Evolutionary conservation across 2,888 invertebrate species (phyloP).

Genomic region (Caenorhabditis becei): DNA sequence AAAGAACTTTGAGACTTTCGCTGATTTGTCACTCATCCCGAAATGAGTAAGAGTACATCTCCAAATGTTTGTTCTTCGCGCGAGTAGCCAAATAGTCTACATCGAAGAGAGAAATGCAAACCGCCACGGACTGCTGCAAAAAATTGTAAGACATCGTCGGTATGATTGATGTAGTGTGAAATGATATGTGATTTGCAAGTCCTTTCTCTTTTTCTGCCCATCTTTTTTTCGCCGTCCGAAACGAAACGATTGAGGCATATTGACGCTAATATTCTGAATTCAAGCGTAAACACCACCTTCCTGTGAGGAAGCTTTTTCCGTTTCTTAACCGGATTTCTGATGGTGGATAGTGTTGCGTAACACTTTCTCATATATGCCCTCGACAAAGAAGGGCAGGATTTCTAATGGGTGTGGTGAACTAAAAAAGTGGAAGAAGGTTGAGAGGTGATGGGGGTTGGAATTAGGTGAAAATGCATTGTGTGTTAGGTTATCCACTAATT

Average conservation of each 20-base stretch:
- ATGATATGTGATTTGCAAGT: constrained; percentile 61
- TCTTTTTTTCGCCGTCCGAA: constrained; percentile 36
- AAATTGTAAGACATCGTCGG: constrained; percentile 47
- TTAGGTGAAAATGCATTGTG: constrained; percentile 53
- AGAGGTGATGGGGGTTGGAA: constrained; percentile 15
- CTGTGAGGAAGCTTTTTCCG: constrained; percentile 33
- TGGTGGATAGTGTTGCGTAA: constrained; percentile 56
- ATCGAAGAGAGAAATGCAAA: constrained; percentile 2
- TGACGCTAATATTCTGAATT: constrained; percentile 58
- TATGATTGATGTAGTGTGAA: constrained; percentile 61
- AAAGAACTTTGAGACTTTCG: not conserved
- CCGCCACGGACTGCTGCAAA: constrained; percentile 18
- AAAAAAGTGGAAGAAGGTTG: constrained; percentile 33
- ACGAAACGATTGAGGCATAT: constrained; percentile 37
- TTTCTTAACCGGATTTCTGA: constrained; percentile 55
- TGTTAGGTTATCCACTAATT: constrained; percentile 56
- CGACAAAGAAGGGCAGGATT: constrained; percentile 58
- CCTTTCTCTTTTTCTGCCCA: constrained; percentile 46
- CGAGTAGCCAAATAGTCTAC: constrained; percentile 36
- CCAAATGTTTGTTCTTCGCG: constrained; percentile 18
- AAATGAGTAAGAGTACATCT: constrained; percentile 14
- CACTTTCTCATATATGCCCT: constrained; percentile 37
- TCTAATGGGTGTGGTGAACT: constrained; percentile 52
- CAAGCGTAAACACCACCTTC: constrained; percentile 52
- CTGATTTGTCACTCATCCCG: constrained; percentile 26